phyloP scores from a whole-genome alignment of 1,140 invertebrate species.

The Platyura marginata region DNA sequence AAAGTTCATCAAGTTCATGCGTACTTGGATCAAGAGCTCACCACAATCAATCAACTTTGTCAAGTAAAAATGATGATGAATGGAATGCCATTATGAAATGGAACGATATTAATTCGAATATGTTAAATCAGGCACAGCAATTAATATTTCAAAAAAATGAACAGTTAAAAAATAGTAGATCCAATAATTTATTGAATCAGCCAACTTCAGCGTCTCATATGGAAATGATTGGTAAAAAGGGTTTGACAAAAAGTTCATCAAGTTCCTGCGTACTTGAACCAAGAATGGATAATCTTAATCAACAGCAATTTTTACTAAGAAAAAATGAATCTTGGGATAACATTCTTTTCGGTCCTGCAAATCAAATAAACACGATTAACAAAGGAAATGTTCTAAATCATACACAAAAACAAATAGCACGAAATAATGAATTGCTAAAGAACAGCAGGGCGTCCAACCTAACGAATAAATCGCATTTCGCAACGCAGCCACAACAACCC shows the following conservation, averaged over 20 bases:
- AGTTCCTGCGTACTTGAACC: conserved; percentile 5
- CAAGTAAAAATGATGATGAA: too few species aligned
- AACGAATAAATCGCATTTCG: too few species aligned
- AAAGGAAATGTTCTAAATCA: too few species aligned
- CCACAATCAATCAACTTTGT: too few species aligned
- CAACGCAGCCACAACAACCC: too few species aligned
- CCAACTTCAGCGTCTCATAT: not conserved
- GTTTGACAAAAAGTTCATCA: conserved; percentile 7
- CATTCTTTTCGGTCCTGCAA: too few species aligned
- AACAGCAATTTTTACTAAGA: not conserved
- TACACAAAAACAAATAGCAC: not conserved
- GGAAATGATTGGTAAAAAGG: not conserved
- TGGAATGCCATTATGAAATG: too few species aligned
- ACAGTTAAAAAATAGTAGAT: not conserved
- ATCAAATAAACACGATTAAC: too few species aligned
- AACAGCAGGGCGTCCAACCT: not conserved
- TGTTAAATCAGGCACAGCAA: not conserved
- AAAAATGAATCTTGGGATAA: not conserved
- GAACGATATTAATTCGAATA: too few species aligned
- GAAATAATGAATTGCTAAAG: not conserved
- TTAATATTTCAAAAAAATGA: not conserved
- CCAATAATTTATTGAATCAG: not conserved
- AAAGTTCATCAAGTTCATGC: conserved; percentile 9
- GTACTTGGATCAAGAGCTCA: not conserved
- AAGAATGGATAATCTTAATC: too few species aligned